A percentile compares a stretch with the other conserved stretches of the same genome.
phyloP scores from a whole-genome alignment of 2,888 invertebrate species.

The Acleris holmiana region DNA sequence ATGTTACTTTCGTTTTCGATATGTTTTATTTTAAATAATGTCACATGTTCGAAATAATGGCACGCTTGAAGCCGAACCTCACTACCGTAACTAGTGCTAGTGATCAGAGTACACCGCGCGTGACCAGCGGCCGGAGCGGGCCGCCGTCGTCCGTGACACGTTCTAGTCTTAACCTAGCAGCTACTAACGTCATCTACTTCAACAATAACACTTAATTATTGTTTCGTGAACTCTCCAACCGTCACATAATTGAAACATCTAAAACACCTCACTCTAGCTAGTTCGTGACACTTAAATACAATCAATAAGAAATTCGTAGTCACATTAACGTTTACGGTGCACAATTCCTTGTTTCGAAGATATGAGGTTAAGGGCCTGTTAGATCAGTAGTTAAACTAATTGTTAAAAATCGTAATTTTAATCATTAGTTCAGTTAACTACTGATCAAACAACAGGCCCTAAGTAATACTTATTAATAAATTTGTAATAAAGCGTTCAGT shows the following conservation, averaged over 20 bases:
- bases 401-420: too few relatives aligned
- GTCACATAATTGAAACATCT: conserved; percentile 67
- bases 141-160: background rate
- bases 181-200: conserved; percentile 73
- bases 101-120: background rate
- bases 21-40: conserved; percentile 76
- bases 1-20: conserved; percentile 75
- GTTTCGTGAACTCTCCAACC: conserved; percentile 65
- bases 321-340: conserved; percentile 64
- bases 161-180: conserved; percentile 56
- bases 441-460: too few relatives aligned
- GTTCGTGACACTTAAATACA: conserved; percentile 57
- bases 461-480: conserved; percentile 40
- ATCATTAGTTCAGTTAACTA: too few relatives aligned
- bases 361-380: conserved; percentile 60
- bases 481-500: conserved; percentile 38
- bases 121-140: background rate
- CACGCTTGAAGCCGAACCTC: conserved; percentile 68
- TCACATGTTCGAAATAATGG: conserved; percentile 73
- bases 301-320: conserved; percentile 71
- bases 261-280: conserved; percentile 53
- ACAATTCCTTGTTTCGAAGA: conserved; percentile 76
- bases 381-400: too few relatives aligned
- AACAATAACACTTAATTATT: conserved; percentile 68
- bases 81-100: conserved; percentile 23